A percentile compares a stretch with the other conserved stretches of the same genome.
Conservation (phyloP, 1,140 invertebrate species). For the Drosophila sproati region DNA sequence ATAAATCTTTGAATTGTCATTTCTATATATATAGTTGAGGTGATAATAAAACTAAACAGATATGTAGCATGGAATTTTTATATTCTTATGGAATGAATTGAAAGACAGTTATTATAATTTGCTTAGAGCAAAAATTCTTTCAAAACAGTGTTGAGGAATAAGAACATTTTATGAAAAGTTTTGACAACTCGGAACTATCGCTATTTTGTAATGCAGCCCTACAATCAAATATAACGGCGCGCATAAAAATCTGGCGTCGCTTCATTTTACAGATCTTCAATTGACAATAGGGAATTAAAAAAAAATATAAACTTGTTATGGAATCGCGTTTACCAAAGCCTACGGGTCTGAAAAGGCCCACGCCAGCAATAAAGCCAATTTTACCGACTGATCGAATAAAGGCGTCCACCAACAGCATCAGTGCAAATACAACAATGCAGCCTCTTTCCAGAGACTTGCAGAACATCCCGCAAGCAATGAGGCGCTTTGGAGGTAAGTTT, state of each 20-base stretch:
- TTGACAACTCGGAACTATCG: not conserved
- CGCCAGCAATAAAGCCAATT: constrained; percentile 49
- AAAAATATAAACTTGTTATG: constrained; percentile 38
- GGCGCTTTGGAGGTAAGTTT: constrained; percentile 45
- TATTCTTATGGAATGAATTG: not conserved
- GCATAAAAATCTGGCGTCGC: constrained; percentile 42
- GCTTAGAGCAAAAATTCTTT: too few species aligned
- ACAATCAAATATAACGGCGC: constrained; percentile 73
- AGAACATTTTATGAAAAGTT: not conserved
- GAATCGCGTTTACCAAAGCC: constrained; percentile 79
- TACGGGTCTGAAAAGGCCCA: constrained; percentile 54
- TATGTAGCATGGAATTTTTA: too few species aligned
- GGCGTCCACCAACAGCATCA: constrained; percentile 28
- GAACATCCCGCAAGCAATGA: constrained; percentile 55
- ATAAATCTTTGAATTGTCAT: too few species aligned
- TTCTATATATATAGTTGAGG: too few species aligned
- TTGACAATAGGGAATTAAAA: not conserved
- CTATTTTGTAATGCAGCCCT: constrained; percentile 31
- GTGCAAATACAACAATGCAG: constrained; percentile 43
- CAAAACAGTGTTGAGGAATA: not conserved
- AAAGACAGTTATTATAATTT: not conserved
- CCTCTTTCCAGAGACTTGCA: constrained; percentile 63
- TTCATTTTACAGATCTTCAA: constrained; percentile 15
- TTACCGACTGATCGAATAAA: constrained; percentile 74
- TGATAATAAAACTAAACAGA: too few species aligned